A percentile compares a stretch with the other conserved stretches of the same genome.
Evolutionary conservation across 2,797 vertebrate species (phyloP).

Genomic region (Eutrigla gurnardus): DNA sequence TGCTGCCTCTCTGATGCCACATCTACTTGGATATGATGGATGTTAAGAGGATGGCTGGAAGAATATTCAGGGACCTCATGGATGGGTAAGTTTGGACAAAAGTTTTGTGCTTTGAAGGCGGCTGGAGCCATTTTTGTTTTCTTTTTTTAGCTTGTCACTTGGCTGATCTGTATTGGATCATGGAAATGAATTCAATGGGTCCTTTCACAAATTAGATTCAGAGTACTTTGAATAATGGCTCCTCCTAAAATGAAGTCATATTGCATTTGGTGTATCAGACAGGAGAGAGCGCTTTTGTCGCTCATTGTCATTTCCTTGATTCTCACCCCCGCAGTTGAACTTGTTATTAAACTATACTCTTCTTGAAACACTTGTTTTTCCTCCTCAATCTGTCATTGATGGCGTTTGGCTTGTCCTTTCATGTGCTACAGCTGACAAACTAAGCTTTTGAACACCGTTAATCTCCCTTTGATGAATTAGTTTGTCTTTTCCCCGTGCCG

Average conservation of each 20-base stretch:
- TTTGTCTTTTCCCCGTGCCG: constrained; percentile 53
- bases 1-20: constrained; percentile 63
- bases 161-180: constrained; percentile 39
- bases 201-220: constrained; percentile 51
- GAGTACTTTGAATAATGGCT: constrained; percentile 56
- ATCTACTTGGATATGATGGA: constrained; percentile 73
- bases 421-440: constrained; percentile 66
- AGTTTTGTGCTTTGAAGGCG: constrained; percentile 52
- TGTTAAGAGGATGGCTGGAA: constrained; percentile 65
- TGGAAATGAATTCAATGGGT: constrained; percentile 47
- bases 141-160: constrained; percentile 39
- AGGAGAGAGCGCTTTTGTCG: constrained; percentile 55
- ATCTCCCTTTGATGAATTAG: constrained; percentile 69
- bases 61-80: constrained; percentile 49
- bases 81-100: constrained; percentile 47
- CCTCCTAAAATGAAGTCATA: constrained; percentile 51
- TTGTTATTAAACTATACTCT: constrained; percentile 61
- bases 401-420: constrained; percentile 66
- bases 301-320: constrained; percentile 63
- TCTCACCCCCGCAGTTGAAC: constrained; percentile 66
- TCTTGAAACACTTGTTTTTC: constrained; percentile 59
- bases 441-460: constrained; percentile 59
- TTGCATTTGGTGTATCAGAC: constrained; percentile 50
- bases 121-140: constrained; percentile 26
- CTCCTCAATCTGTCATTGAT: constrained; percentile 72